Percentiles rank a stretch among this genome's conserved stretches.
phyloP scores from a whole-genome alignment of 2,797 vertebrate genomes.

The Macropus fuliginosus region DNA sequence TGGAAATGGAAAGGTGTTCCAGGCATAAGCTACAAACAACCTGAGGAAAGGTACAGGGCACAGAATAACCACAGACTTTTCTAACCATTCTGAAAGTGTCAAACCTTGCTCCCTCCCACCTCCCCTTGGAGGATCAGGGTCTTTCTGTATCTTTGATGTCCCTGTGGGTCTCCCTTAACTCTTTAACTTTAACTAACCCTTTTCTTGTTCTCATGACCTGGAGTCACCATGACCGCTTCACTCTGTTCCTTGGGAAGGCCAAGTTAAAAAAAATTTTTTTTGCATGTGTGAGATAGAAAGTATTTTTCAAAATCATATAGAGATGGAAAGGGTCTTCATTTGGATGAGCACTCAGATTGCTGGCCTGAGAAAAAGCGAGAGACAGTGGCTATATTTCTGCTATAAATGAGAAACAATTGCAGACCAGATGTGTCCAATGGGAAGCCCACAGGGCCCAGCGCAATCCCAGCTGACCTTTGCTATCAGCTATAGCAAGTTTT shows the following conservation, averaged over 20 bases:
- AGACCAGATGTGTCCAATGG: neutral
- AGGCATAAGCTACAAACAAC: neutral
- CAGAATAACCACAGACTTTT: neutral
- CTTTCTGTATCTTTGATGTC: neutral
- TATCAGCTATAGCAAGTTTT: neutral
- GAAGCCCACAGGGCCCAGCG: neutral
- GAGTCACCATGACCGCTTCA: neutral
- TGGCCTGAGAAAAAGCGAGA: neutral
- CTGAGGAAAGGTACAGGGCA: neutral
- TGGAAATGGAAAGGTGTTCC: neutral
- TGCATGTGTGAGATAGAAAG: neutral
- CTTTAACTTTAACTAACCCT: neutral
- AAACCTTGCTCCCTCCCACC: neutral
- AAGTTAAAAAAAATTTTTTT: neutral
- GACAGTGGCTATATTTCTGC: neutral
- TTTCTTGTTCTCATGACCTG: neutral
- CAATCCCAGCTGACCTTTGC: neutral
- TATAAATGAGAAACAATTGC: neutral
- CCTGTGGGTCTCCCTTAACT: neutral
- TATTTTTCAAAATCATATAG: neutral
- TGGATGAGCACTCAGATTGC: neutral
- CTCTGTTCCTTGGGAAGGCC: neutral
- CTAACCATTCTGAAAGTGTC: neutral
- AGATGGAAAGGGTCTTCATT: neutral
- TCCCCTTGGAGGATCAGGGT: neutral